Evolutionary conservation across 2,113 vertebrate species (phyloP).

Genomic region (Alosa alosa): DNA sequence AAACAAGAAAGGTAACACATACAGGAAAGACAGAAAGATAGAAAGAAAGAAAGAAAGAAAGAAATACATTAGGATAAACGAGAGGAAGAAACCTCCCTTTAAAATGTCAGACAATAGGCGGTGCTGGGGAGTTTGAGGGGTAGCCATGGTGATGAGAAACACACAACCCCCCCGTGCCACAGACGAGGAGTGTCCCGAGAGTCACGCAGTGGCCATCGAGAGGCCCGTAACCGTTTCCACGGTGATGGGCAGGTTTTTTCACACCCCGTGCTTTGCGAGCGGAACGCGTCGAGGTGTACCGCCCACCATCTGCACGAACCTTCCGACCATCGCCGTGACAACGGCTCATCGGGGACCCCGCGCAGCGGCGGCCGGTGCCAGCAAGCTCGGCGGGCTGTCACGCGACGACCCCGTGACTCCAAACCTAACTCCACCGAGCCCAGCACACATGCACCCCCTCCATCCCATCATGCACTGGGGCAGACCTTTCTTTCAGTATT

Average conservation of each 20-base stretch:
- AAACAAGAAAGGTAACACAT: not conserved
- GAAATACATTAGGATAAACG: not conserved
- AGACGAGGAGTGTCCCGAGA: not conserved
- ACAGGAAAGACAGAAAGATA: not conserved
- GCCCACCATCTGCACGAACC: conserved; percentile 41
- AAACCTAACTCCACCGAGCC: not conserved
- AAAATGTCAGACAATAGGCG: not conserved
- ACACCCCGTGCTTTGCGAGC: conserved; percentile 53
- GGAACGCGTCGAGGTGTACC: conserved; percentile 62
- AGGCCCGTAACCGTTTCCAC: conserved; percentile 62
- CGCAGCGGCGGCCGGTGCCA: not conserved
- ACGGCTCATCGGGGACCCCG: conserved; percentile 21
- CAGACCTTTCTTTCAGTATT: not conserved
- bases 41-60: no score
- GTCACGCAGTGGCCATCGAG: conserved; percentile 25
- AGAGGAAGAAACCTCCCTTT: not conserved
- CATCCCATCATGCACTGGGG: not conserved
- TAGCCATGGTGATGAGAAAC: conserved; percentile 29
- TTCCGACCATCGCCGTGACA: conserved; percentile 9
- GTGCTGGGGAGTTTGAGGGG: conserved; percentile 23
- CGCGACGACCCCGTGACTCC: not conserved
- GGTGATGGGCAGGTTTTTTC: conserved; percentile 54
- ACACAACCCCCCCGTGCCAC: conserved; percentile 19
- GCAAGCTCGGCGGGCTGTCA: no score
- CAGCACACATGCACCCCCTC: not conserved